Conservation (phyloP, 2,113 vertebrate genomes). For the Falcunculus frontatus region DNA sequence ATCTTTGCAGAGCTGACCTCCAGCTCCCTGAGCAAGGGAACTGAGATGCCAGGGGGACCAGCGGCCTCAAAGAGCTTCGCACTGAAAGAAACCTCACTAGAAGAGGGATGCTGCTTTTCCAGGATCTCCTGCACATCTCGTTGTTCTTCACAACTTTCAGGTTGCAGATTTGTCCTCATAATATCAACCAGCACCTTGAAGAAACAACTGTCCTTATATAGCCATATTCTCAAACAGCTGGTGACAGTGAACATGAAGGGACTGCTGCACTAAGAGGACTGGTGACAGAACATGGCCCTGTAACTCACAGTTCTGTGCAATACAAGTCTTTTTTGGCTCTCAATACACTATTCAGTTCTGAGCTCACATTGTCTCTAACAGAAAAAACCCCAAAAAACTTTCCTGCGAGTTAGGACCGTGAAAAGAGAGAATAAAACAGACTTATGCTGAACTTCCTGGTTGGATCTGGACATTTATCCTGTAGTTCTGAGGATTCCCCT, state of each 20-base stretch:
- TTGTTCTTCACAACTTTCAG: neutral
- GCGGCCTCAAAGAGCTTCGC: neutral
- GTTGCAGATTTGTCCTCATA: neutral
- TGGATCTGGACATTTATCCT: neutral
- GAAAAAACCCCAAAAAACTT: neutral
- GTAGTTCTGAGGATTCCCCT: neutral
- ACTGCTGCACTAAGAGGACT: neutral
- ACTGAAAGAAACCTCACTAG: neutral
- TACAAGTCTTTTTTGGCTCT: neutral
- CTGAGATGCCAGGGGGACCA: neutral
- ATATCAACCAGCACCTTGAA: neutral
- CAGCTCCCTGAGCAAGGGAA: neutral
- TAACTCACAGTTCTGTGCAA: neutral
- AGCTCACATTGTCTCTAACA: fast-evolving
- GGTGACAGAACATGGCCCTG: neutral
- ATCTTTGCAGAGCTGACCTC: neutral
- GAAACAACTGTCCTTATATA: neutral
- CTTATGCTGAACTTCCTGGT: neutral
- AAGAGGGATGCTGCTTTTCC: neutral
- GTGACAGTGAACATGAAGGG: neutral
- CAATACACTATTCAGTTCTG: neutral
- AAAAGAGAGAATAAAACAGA: neutral
- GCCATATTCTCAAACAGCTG: neutral
- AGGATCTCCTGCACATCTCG: neutral
- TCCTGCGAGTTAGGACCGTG: neutral